Evolutionary conservation across 2,888 invertebrate species (phyloP), one percentile per base, ranked within the genome.

Genomic region (Timema cristinae): DNA sequence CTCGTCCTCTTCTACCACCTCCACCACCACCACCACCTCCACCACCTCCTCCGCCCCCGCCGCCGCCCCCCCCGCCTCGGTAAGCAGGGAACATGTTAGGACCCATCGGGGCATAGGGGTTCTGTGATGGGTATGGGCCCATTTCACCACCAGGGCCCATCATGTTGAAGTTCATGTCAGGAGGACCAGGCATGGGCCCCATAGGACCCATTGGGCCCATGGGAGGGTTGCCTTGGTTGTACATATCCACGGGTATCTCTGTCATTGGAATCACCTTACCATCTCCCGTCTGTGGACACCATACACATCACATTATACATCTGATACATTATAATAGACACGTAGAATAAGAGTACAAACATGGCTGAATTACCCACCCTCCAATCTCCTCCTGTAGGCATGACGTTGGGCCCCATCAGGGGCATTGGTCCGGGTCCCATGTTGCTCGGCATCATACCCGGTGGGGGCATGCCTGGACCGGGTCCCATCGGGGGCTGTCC

Each of bases 1-100:
- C 73, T 73, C n/a, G 74, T 80, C 5, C 74, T 82, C 83, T 79
- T 80, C 82, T 66, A 47, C 47, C 47, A 82, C 83, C 69, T 68
- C 69, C 68, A 70, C n/a, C 75, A 72, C 59, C 76, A 72, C 51
- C 70, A n/a, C 80, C 66, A 83, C 67, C 66, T 32, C 54, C 66
- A 71, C 71, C 69, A 32, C 69, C 71, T 9, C 69, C 68, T 13
- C 71, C 56, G 11, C 70, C 63, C 71, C 50, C 63, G n/a, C 52
- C 72, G 51, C 67, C 67, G 32, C 72, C 72, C 63, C 69, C 63
- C 32, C 69, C 69, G 13, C 72, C 72, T 16, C 68, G 68, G 32
- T 32, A 32, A 32, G 32, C 32, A 32, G 32, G 32, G 32, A 49
- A 59, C 68, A 69, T 71, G 51, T 51, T 50, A 0, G 81, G 81